Conservation (phyloP, 23 tunicate genomes). For the Trididemnum clinides region DNA sequence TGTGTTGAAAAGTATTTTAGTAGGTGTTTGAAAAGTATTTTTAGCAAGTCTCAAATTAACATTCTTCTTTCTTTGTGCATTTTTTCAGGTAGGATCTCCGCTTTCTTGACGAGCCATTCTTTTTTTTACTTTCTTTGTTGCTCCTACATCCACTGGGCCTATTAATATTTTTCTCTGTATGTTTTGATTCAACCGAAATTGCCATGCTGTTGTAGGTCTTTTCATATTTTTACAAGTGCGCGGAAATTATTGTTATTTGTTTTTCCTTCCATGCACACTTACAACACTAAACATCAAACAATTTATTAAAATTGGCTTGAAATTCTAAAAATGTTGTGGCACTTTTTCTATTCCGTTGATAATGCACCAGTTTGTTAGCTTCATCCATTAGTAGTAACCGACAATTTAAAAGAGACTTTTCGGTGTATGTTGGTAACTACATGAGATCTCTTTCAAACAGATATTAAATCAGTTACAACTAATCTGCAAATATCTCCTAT, state of each 20-base stretch:
- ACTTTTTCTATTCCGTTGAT: no score
- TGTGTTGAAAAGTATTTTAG: background rate
- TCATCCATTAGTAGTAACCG: background rate
- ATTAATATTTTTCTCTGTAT: background rate
- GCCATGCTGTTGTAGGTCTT: background rate
- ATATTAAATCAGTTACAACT: slow-evolving; percentile 9
- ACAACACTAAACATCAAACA: background rate
- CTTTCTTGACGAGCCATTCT: background rate
- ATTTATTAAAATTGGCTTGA: background rate
- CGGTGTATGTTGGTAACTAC: background rate
- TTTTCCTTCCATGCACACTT: background rate
- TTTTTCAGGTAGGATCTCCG: no score
- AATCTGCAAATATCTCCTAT: slow-evolving; percentile 1
- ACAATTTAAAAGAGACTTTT: background rate
- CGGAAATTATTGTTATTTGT: background rate
- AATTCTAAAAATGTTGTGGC: no score
- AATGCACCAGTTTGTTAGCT: no score
- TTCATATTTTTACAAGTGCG: no score
- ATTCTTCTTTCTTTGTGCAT: no score
- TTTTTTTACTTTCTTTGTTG: background rate
- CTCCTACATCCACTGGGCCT: background rate
- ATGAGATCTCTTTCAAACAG: background rate
- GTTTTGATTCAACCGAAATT: background rate
- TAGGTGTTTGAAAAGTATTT: no score
- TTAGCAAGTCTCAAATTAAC: no score